Base-by-base conservation (phyloP, 2,797 vertebrate species). In the Mus minutoides region DNA sequence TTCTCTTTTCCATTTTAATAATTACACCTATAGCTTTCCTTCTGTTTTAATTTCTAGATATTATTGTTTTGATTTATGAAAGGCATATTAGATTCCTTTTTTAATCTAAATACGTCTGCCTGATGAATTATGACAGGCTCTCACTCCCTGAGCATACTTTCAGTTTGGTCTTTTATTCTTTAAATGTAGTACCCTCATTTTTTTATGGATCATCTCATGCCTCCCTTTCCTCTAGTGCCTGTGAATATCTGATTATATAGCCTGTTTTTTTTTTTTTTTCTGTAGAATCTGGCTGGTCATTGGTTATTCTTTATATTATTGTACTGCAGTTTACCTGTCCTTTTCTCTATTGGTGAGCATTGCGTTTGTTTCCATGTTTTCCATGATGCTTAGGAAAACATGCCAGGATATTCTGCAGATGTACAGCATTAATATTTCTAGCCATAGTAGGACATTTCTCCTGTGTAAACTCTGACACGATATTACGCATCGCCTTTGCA, bases 1-100 rank as follows among this genome's bases (percentile, higher is more conserved):
- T 10, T 88, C 9, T 80, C 2, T 85, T 46, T 94, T 96, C 71
- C 29, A 69, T 75, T 92, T 56, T 86, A 84, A 75, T 71, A 76
- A 88, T 88, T 94, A 46, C 5, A 88, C 56, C 16, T 69, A 77
- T 92, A 62, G 17, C 52, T 31, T 58, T 84, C 16, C 1, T 73
- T 85, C 88, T 85, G 4, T 64, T 92, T 91, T 19, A 43, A 52
- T 88, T 77, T 73, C 17, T 64, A 71, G 21, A 3, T 58, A 56
- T 52, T 9, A 79, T 24, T 76, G 7, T 77, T 88, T 64, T 77
- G 37, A 71, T 80, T 90, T 95, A 34, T 73, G 43, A 46, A 94
- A 92, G 71, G 79, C 54, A 34, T 79, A 56, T 37, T 69, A 24
- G 4, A 88, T 40, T 40, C 86, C 54, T 79, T 6, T 12, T 56